Base-by-base conservation (phyloP, 2,797 vertebrate genomes). In the Oceanodroma leucorhoa region DNA sequence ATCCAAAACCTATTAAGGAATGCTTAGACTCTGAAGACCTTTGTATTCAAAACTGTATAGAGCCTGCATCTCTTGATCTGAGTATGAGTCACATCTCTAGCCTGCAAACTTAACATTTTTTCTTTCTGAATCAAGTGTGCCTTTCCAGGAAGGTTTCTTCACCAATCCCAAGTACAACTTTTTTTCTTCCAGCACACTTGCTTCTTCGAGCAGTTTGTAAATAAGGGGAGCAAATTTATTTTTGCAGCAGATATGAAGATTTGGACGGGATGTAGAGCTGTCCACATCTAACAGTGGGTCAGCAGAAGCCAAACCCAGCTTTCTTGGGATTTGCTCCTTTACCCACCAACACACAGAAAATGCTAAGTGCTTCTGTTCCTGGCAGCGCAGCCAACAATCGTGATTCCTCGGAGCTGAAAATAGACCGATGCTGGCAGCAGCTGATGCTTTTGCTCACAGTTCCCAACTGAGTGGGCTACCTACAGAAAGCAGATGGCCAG, bases 381-480 rank as follows among this genome's bases (percentile, higher is more conserved):
- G 76, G 91, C 57, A 77, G 51, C 0, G 0, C 70, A 83, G 92
- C 93, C 94, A 96, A 89, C 57, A 83, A 29, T 97, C 96, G 96
- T 97, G 97, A 97, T 97, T 97, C 96, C 94, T 95, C 0, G 5
- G 65, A 51, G 86, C 96, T 73, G 86, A 97, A 97, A 97, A 97
- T 97, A 97, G 93, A 64, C 29, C 0, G 11, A 40, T 65, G 72
- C 89, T 96, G 96, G 94, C 48, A 27, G 82, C 87, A 95, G 91
- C 87, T 94, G 89, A 86, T 90, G 89, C 91, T 96, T 95, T 94
- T 95, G 90, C 91, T 94, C 96, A 88, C 92, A 95, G 94, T 2
- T 96, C 91, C 91, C 86, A 87, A 60, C 80, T 83, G 97, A 94
- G 97, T 96, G 91, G 97, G 97, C 89, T 93, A 71, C 91, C 93